These are phyloP conservation scores for Mobula hypostoma DNA, from an alignment of 2,113 vertebrate genomes.

Conservation along the genomic window DNA sequence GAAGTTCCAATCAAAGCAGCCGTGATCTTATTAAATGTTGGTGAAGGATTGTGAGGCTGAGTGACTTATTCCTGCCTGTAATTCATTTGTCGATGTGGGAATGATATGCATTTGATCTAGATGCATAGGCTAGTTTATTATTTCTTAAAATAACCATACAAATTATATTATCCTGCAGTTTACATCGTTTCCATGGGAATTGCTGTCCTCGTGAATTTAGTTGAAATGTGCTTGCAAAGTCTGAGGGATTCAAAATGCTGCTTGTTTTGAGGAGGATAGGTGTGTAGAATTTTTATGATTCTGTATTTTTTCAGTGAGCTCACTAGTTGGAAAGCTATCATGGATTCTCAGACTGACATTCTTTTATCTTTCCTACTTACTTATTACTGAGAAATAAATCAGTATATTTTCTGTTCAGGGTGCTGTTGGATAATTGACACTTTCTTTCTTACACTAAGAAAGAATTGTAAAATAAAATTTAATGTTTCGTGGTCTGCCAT, in stretches of 20 bases:
- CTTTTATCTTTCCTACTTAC: not conserved
- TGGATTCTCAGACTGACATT: not conserved
- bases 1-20: too few species aligned
- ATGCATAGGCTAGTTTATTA: too few species aligned
- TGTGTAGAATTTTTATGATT: not conserved
- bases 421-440: not conserved
- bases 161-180: not conserved
- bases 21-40: too few species aligned
- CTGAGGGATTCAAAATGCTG: not conserved
- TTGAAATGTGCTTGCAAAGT: not conserved
- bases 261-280: not conserved
- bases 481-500: too few species aligned
- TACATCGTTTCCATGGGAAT: not conserved
- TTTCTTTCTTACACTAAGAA: not conserved
- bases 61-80: too few species aligned
- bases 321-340: not conserved
- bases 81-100: too few species aligned
- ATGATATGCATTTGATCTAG: not conserved
- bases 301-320: not conserved
- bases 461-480: not conserved
- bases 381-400: too few species aligned
- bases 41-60: too few species aligned
- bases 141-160: not conserved
- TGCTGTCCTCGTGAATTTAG: not conserved
- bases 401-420: not conserved